A percentile compares a stretch with the other conserved stretches of the same genome.
These are phyloP conservation scores for Acleris cristana DNA, from an alignment of 2,888 invertebrate genomes.

Conservation along the genomic window DNA sequence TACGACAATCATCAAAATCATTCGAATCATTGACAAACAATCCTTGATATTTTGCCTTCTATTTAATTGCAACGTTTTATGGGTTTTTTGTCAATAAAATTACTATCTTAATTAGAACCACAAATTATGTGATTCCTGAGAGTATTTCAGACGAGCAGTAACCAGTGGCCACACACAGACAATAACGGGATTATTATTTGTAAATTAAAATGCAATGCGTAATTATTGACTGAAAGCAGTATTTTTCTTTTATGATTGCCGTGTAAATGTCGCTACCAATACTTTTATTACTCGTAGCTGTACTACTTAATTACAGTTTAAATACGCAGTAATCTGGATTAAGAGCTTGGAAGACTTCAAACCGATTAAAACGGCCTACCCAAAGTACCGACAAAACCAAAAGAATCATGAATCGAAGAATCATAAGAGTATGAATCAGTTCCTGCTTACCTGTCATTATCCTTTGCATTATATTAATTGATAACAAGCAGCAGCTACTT, in stretches of 20 bases:
- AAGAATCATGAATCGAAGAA: no score
- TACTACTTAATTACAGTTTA: conserved; percentile 23
- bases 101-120: conserved; percentile 12
- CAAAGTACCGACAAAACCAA: background rate
- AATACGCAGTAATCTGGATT: conserved; percentile 14
- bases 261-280: conserved; percentile 19
- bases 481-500: no score
- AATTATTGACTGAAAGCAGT: conserved; percentile 24
- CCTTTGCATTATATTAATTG: no score
- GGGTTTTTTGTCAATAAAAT: background rate
- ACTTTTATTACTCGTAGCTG: conserved; percentile 5
- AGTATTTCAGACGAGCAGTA: conserved; percentile 9
- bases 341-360: background rate
- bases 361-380: conserved; percentile 7
- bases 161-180: conserved; percentile 23
- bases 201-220: conserved; percentile 12
- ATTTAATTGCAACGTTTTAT: conserved; percentile 13
- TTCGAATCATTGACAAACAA: background rate
- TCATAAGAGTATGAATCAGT: no score
- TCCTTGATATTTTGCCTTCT: background rate
- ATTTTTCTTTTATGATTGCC: conserved; percentile 12
- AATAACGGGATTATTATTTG: conserved; percentile 4
- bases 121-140: conserved; percentile 4
- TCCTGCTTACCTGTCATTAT: no score
- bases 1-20: background rate